These are phyloP conservation scores for Etheostoma spectabile DNA, from an alignment of 2,113 vertebrate species.

Conservation along the genomic window DNA sequence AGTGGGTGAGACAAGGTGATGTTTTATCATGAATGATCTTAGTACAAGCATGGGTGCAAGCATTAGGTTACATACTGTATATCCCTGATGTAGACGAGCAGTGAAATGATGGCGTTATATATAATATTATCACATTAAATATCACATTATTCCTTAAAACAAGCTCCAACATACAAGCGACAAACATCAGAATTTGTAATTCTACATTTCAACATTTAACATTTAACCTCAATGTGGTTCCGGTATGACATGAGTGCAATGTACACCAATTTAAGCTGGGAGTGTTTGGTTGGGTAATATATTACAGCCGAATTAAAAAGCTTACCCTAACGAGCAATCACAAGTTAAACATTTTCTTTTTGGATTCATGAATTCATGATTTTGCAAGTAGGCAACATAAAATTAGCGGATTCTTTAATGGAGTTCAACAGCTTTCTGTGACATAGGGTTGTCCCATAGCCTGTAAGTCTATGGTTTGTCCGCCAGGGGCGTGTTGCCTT, in stretches of 20 bases:
- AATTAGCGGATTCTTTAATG: background rate
- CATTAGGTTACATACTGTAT: background rate
- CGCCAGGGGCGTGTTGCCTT: constrained; percentile 60
- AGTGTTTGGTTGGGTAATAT: background rate
- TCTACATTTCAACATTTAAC: background rate
- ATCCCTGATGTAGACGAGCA: background rate
- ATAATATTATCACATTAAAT: too few relatives aligned
- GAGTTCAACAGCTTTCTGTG: background rate
- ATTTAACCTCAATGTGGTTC: background rate
- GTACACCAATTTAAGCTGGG: background rate
- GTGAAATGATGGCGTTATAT: background rate
- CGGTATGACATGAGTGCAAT: background rate
- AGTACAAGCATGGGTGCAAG: background rate
- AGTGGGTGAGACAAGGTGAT: constrained; percentile 28
- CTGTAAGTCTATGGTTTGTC: constrained; percentile 12
- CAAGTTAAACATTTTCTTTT: too few relatives aligned
- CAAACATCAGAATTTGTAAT: background rate
- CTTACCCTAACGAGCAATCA: background rate
- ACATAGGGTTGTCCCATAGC: too few relatives aligned
- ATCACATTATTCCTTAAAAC: too few relatives aligned
- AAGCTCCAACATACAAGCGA: too few relatives aligned
- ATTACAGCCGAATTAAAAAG: background rate
- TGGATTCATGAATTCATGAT: background rate
- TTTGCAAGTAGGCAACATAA: background rate
- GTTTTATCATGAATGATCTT: constrained; percentile 7